phyloP scores from a whole-genome alignment of 92 coral and sea anemone species.

The Scolanthus callimorphus region DNA sequence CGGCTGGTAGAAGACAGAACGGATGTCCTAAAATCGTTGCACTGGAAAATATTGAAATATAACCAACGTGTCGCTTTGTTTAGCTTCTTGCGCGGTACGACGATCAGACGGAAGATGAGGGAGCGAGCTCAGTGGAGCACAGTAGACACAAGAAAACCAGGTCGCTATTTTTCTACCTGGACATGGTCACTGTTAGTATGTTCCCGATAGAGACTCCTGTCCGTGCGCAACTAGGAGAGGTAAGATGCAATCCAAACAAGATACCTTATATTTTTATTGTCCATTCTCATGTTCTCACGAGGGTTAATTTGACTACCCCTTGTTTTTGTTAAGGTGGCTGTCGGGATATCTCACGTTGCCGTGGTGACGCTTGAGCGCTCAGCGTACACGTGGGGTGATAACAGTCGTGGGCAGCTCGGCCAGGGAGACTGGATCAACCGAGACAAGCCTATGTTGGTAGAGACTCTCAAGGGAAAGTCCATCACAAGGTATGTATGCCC shows the following conservation, averaged over 20 bases:
- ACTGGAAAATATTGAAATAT: too few species aligned
- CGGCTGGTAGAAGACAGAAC: too few species aligned
- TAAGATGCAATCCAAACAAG: too few species aligned
- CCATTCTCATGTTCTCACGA: not conserved
- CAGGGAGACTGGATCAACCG: constrained; percentile 77
- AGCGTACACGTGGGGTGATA: constrained; percentile 94
- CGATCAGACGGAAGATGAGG: constrained; percentile 78
- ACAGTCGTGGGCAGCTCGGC: constrained; percentile 93
- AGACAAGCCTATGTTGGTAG: constrained; percentile 80
- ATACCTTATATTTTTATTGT: not conserved
- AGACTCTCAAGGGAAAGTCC: constrained; percentile 80
- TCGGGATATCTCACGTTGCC: constrained; percentile 91
- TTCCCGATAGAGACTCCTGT: constrained; percentile 92
- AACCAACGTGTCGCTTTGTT: not conserved
- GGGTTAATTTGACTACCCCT: not conserved
- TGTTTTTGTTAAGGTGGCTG: constrained; percentile 77
- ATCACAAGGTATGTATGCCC: constrained; percentile 62
- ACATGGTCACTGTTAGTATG: constrained; percentile 78
- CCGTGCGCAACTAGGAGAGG: constrained; percentile 80
- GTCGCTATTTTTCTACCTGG: constrained; percentile 87
- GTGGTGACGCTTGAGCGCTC: constrained; percentile 88
- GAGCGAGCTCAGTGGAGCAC: constrained; percentile 70
- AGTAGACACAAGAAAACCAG: constrained; percentile 69
- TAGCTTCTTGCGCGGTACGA: constrained; percentile 72
- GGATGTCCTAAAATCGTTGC: too few species aligned